Evolutionary conservation across 2,888 invertebrate genomes (phyloP).

Genomic region (Petrolisthes cinctipes): DNA sequence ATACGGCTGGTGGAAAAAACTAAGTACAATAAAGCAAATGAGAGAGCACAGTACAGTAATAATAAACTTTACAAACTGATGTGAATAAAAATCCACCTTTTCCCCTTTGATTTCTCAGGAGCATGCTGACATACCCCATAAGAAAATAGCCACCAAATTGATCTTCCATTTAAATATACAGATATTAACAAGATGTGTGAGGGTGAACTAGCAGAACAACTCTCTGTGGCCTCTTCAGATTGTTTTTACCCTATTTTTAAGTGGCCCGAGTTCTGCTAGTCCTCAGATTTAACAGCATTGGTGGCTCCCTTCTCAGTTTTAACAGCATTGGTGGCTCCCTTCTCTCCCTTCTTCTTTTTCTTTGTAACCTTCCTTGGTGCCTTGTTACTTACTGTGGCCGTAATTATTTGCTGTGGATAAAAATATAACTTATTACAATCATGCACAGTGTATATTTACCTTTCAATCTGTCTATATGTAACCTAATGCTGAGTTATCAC

Average conservation of each 20-base stretch:
- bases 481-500: too few relatives aligned
- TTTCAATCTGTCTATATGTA: too few relatives aligned
- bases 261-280: too few relatives aligned
- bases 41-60: slow-evolving; percentile 37
- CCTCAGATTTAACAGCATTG: too few relatives aligned
- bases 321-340: slow-evolving; percentile 43
- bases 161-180: neutral
- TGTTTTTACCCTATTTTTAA: too few relatives aligned
- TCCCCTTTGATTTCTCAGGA: too few relatives aligned
- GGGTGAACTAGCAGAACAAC: neutral
- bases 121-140: too few relatives aligned
- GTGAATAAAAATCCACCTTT: too few relatives aligned
- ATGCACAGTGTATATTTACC: too few relatives aligned
- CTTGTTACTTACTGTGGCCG: slow-evolving; percentile 49
- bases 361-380: slow-evolving; percentile 27
- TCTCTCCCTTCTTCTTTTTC: slow-evolving; percentile 59
- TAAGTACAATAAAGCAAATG: slow-evolving; percentile 40
- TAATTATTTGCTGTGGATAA: slow-evolving; percentile 44
- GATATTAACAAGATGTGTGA: neutral
- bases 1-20: slow-evolving; percentile 9
- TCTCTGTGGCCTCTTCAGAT: too few relatives aligned
- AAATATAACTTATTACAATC: neutral
- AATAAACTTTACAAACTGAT: neutral
- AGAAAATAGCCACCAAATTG: too few relatives aligned
- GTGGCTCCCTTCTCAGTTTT: slow-evolving; percentile 33